These are phyloP conservation scores for Apamea anceps DNA, from an alignment of 2,888 invertebrate species.

Conservation along the genomic window DNA sequence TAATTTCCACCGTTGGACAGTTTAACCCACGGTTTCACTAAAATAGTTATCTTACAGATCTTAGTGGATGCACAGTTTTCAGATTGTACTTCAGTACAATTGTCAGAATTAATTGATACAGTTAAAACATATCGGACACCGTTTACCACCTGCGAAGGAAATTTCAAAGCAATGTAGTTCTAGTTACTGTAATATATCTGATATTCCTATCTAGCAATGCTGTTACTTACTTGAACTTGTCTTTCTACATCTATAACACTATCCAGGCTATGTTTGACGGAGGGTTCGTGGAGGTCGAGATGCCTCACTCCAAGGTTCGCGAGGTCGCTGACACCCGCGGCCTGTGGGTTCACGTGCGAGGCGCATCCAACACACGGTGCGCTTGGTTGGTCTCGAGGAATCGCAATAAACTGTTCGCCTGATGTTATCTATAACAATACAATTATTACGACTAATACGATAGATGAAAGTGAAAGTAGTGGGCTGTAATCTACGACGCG, in stretches of 20 bases:
- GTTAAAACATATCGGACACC: conserved; percentile 91
- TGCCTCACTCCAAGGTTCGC: conserved; percentile 88
- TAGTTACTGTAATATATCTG: conserved; percentile 5
- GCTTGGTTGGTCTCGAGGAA: conserved; percentile 76
- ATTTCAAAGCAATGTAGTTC: conserved; percentile 20
- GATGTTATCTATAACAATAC: conserved; percentile 82
- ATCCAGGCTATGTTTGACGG: conserved; percentile 81
- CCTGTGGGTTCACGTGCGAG: conserved; percentile 86
- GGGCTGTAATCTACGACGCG: too few species aligned
- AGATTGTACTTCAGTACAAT: conserved; percentile 78
- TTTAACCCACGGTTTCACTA: conserved; percentile 92
- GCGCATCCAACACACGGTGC: conserved; percentile 89
- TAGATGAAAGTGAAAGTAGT: background rate
- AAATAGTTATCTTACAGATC: conserved; percentile 91
- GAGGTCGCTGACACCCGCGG: conserved; percentile 87
- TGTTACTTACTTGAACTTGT: conserved; percentile 87
- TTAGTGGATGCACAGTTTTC: conserved; percentile 78
- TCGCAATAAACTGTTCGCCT: conserved; percentile 89
- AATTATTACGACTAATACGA: background rate
- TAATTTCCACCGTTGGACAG: conserved; percentile 90
- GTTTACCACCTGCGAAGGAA: conserved; percentile 88
- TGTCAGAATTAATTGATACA: conserved; percentile 87
- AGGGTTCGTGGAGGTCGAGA: conserved; percentile 80
- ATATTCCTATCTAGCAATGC: background rate
- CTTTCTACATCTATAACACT: conserved; percentile 88